Conservation (phyloP, 2,888 invertebrate genomes). For the Seladonia tumulorum region DNA sequence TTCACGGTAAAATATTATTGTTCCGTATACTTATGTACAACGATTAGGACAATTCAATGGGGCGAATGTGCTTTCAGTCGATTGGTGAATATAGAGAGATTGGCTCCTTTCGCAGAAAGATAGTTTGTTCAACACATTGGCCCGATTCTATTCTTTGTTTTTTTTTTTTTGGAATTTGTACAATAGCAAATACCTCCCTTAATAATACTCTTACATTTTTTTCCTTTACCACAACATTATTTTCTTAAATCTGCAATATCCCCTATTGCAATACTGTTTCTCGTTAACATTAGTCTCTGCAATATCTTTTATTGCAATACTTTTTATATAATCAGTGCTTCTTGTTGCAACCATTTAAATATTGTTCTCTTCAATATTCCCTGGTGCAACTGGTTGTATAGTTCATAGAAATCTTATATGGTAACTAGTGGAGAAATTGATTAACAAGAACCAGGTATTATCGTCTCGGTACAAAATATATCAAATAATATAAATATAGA, state of each 20-base stretch:
- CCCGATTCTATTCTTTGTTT: neutral
- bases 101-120: neutral
- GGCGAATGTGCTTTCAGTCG: conserved; percentile 1
- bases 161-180: neutral
- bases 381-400: neutral
- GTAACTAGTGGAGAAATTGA: neutral
- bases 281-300: neutral
- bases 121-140: neutral
- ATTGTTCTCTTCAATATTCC: neutral
- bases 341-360: neutral
- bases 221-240: neutral
- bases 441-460: neutral
- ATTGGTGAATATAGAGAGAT: neutral
- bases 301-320: neutral
- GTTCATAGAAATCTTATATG: conserved; percentile 1
- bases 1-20: conserved; percentile 2
- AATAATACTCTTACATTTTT: neutral
- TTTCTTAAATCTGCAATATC: neutral
- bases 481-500: conserved; percentile 14
- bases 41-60: conserved; percentile 15
- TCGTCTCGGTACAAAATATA: conserved; percentile 5
- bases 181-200: neutral
- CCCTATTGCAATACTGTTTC: neutral
- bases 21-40: conserved; percentile 1
- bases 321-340: neutral